Evolutionary conservation across 2,888 invertebrate genomes (phyloP).

Genomic region (Amphipoea lucens): DNA sequence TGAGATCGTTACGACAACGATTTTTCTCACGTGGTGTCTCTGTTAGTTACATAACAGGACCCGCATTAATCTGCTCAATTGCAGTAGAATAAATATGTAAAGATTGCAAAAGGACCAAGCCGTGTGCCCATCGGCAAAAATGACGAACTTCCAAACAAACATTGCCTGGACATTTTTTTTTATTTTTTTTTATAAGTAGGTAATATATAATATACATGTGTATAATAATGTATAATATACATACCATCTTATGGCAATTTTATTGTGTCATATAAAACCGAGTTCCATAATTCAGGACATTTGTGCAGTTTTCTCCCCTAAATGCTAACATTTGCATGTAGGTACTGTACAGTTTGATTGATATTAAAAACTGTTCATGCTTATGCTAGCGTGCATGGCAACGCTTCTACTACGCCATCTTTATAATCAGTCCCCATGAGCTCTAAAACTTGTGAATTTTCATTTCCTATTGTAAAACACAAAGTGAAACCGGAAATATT

Average conservation of each 20-base stretch:
- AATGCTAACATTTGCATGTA: no score
- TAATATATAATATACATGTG: no score
- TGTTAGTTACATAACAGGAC: neutral
- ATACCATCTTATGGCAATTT: no score
- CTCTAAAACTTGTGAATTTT: neutral
- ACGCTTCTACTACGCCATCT: neutral
- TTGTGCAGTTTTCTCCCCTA: no score
- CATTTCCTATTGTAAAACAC: slow-evolving; percentile 20
- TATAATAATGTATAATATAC: no score
- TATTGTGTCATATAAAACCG: no score
- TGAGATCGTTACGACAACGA: slow-evolving; percentile 18
- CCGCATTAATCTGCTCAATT: neutral
- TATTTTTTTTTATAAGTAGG: no score
- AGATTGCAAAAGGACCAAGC: neutral
- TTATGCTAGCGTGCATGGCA: neutral
- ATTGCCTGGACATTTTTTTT: neutral
- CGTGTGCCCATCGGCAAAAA: neutral
- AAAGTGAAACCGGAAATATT: slow-evolving; percentile 41
- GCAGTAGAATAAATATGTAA: neutral
- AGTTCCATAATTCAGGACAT: no score
- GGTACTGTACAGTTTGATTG: no score
- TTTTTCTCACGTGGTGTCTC: slow-evolving; percentile 19
- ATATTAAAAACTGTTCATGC: neutral
- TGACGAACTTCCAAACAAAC: neutral
- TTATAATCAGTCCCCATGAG: neutral